These are phyloP conservation scores for Maniola jurtina DNA, from an alignment of 1,140 invertebrate genomes.

Conservation along the genomic window DNA sequence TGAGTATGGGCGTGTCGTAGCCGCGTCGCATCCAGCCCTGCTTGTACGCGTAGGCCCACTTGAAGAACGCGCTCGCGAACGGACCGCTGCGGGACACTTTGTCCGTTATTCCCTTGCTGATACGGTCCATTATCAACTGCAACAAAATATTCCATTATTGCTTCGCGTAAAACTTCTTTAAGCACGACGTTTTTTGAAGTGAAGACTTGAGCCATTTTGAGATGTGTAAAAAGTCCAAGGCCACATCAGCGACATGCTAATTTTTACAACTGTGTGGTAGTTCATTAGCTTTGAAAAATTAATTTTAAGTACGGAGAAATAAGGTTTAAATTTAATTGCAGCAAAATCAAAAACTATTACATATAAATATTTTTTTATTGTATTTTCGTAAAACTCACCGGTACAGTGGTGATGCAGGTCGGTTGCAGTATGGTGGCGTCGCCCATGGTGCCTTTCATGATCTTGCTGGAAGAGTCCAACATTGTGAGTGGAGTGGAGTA, in stretches of 20 bases:
- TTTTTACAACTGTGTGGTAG: too few relatives aligned
- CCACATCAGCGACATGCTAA: too few relatives aligned
- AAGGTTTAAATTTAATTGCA: background rate
- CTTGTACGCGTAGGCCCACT: slow-evolving; percentile 96
- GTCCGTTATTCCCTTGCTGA: slow-evolving; percentile 96
- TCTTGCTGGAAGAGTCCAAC: slow-evolving; percentile 97
- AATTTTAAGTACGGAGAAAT: background rate
- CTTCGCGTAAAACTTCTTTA: too few relatives aligned
- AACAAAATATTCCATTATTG: background rate
- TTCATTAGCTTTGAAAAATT: too few relatives aligned
- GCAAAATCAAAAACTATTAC: too few relatives aligned
- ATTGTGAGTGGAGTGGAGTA: slow-evolving; percentile 97
- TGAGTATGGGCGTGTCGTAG: slow-evolving; percentile 90
- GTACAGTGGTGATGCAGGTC: slow-evolving; percentile 96
- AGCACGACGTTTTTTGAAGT: too few relatives aligned
- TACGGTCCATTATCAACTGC: slow-evolving; percentile 95
- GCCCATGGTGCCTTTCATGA: slow-evolving; percentile 94
- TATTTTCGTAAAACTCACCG: slow-evolving; percentile 80
- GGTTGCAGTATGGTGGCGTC: slow-evolving; percentile 95
- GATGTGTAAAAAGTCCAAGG: too few relatives aligned
- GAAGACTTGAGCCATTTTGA: too few relatives aligned
- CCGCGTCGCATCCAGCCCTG: slow-evolving; percentile 90
- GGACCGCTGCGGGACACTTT: slow-evolving; percentile 89
- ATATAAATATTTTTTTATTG: too few relatives aligned
- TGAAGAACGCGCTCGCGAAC: slow-evolving; percentile 89